Evolutionary conservation across 2,797 vertebrate species (phyloP), one percentile per base, ranked within the genome.

Genomic region (Botia kubotai): DNA sequence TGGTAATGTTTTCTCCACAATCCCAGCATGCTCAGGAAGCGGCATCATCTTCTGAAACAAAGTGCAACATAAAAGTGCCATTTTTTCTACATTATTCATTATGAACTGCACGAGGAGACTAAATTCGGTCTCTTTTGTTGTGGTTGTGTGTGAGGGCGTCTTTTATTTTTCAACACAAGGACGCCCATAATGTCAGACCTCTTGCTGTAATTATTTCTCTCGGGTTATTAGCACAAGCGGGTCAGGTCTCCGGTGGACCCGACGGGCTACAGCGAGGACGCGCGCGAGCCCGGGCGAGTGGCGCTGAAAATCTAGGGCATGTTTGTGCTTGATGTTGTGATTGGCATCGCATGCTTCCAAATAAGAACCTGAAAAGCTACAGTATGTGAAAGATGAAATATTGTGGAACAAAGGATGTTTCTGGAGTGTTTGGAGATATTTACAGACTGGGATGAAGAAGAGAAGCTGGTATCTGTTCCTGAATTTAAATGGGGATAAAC

Each of bases 251-350:
- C 43, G 57, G 87, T 83, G 92, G 85, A 77, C 58, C 17, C 21
- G 7, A 16, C 79, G 58, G 86, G 84, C 87, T 87, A 84, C 77
- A 83, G 84, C 72, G 87, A 87, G 85, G 88, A 91, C 87, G 86
- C 84, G 60, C 77, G 84, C 84, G 87, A 84, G 85, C 88, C 78
- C 79, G 82, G 87, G 84, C 84, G 79, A 86, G 85, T 76, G 86
- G 52, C 82, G 79, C 76, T 83, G 83, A 48, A 84, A 91, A 92
- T 92, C 88, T 93, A 87, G 91, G 90, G 85, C 91, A 91, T 60
- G 60, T 75, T 84, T 84, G n/a, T 79, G 72, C 69, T 83, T 86
- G 65, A 75, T 81, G 81, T 77, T 77, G 43, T 84, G 70, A 73
- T 65, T 65, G 74, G 73, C 63, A 68, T 48, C 21, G 39, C 65